These are phyloP conservation scores for Silurus aristotelis DNA, from an alignment of 2,797 vertebrate genomes.

Conservation along the genomic window DNA sequence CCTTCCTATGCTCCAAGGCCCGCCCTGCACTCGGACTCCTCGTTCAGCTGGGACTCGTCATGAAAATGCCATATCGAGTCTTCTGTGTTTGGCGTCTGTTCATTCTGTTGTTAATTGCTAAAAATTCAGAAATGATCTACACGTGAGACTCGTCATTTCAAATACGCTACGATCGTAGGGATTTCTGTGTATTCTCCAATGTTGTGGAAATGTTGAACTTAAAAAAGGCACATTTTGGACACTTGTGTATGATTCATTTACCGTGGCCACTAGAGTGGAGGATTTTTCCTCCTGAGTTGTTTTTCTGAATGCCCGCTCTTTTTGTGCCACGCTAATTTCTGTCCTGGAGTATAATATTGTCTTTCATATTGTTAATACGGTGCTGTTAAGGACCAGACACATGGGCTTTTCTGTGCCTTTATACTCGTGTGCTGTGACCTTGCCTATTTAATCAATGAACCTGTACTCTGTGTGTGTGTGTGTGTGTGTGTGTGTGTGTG, in stretches of 20 bases:
- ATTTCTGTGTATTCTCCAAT: not conserved
- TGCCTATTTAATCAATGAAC: constrained; percentile 27
- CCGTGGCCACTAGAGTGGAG: constrained; percentile 18
- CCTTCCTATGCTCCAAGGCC: not conserved
- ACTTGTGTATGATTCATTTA: not conserved
- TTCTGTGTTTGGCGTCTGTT: too few species aligned
- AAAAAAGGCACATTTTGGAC: not conserved
- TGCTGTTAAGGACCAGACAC: not conserved
- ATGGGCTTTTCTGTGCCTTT: not conserved
- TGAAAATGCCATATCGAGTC: not conserved
- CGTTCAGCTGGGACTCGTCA: constrained; percentile 6
- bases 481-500: constrained; percentile 3
- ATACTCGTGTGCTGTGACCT: not conserved
- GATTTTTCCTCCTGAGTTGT: not conserved
- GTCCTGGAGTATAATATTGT: not conserved
- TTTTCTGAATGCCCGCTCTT: not conserved
- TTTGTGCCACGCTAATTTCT: not conserved
- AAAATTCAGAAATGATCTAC: not conserved
- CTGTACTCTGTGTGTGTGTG: not conserved
- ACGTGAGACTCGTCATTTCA: not conserved
- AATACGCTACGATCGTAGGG: not conserved
- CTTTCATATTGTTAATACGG: constrained; percentile 2
- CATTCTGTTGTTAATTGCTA: not conserved
- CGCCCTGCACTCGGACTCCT: not conserved
- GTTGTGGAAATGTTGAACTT: too few species aligned